phyloP scores from a whole-genome alignment of 2,113 vertebrate species.

The Callipepla californica region DNA sequence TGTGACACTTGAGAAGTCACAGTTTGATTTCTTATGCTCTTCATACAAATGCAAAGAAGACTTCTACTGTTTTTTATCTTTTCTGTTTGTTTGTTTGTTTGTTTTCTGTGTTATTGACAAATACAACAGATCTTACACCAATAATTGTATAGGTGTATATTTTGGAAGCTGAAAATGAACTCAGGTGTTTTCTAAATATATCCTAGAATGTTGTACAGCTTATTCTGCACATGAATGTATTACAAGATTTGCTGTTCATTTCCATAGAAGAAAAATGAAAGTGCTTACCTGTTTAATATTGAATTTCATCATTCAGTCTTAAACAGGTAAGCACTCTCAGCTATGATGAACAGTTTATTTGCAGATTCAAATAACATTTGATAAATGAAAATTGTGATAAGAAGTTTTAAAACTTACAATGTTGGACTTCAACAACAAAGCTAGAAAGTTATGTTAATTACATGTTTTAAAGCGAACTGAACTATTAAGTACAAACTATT shows the following conservation, averaged over 20 bases:
- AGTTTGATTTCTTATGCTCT: accelerated
- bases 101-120: neutral
- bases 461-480: neutral
- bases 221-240: neutral
- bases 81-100: neutral
- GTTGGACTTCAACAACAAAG: neutral
- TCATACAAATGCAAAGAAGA: neutral
- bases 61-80: accelerated
- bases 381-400: neutral
- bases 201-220: too few species aligned
- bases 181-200: neutral
- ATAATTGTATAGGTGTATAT: accelerated
- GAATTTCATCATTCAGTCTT: neutral
- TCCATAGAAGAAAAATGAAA: neutral
- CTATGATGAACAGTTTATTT: neutral
- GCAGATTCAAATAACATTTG: neutral
- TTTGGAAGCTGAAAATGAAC: neutral
- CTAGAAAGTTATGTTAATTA: neutral
- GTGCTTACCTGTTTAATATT: too few species aligned
- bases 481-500: neutral
- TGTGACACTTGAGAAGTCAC: neutral
- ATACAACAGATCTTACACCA: accelerated
- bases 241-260: neutral
- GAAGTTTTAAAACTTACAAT: neutral
- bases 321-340: neutral